These are phyloP conservation scores for Parotocinclus haroldoi DNA, from an alignment of 2,797 vertebrate species.

Conservation along the genomic window DNA sequence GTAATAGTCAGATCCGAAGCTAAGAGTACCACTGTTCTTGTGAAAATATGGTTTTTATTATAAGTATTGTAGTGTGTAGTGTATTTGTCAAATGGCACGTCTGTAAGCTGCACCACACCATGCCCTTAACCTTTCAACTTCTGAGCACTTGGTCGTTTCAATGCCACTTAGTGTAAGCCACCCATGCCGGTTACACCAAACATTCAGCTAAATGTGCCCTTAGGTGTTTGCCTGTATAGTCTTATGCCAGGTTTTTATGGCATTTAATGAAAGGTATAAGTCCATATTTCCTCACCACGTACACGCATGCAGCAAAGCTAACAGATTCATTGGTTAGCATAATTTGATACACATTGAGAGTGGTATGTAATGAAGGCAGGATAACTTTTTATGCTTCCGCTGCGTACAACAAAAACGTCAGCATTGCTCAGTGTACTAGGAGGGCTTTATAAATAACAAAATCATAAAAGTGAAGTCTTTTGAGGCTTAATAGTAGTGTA, in stretches of 20 bases:
- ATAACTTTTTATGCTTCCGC: conserved; percentile 39
- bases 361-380: conserved; percentile 22
- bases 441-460: conserved; percentile 43
- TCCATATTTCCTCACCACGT: conserved; percentile 29
- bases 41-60: conserved; percentile 29
- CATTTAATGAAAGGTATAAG: conserved; percentile 19
- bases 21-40: neutral
- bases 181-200: conserved; percentile 5
- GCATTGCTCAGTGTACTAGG: conserved; percentile 31
- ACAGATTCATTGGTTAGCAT: conserved; percentile 24
- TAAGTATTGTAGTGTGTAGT: conserved; percentile 35
- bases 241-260: conserved; percentile 15
- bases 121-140: conserved; percentile 29
- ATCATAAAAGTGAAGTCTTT: conserved; percentile 48
- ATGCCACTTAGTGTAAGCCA: conserved; percentile 14
- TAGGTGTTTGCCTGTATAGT: conserved; percentile 17
- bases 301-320: conserved; percentile 10
- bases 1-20: neutral
- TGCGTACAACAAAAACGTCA: conserved; percentile 34
- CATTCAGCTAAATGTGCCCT: conserved; percentile 21
- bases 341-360: conserved; percentile 45
- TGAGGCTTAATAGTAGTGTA: conserved; percentile 34
- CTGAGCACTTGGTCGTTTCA: conserved; percentile 3
- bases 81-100: conserved; percentile 18
- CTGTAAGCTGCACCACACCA: conserved; percentile 26